These are phyloP conservation scores for Diaperis boleti DNA, from an alignment of 2,888 invertebrate genomes.

Conservation along the genomic window DNA sequence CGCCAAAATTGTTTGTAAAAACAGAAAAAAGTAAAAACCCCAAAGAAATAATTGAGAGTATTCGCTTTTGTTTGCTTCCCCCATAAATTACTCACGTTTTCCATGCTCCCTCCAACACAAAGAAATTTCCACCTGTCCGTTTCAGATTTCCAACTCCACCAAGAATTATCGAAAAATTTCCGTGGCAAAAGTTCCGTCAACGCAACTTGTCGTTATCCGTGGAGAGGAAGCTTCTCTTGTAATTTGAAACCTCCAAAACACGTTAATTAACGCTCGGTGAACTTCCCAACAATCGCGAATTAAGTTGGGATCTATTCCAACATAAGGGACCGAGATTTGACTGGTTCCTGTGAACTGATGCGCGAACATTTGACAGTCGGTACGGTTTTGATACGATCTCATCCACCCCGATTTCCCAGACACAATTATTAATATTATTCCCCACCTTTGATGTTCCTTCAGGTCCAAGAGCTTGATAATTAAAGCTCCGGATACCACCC, in stretches of 20 bases:
- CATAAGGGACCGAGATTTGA: conserved; percentile 32
- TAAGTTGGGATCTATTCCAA: conserved; percentile 30
- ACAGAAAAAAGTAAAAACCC: too few species aligned
- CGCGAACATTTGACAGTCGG: conserved; percentile 36
- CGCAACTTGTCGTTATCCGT: conserved; percentile 12
- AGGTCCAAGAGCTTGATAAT: conserved; percentile 12
- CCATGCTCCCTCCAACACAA: neutral
- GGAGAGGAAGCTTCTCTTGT: conserved; percentile 10
- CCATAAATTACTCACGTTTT: neutral
- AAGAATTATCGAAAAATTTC: conserved; percentile 18
- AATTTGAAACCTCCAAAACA: conserved; percentile 29
- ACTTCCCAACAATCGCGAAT: conserved; percentile 32
- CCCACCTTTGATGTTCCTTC: conserved; percentile 31
- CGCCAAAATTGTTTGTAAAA: too few species aligned
- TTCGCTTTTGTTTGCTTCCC: neutral
- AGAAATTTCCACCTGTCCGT: neutral
- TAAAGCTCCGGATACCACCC: conserved; percentile 8
- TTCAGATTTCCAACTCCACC: neutral
- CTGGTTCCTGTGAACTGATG: conserved; percentile 33
- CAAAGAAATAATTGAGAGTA: too few species aligned
- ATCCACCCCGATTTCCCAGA: conserved; percentile 2
- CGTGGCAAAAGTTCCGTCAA: neutral
- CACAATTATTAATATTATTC: conserved; percentile 29
- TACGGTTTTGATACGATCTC: conserved; percentile 26
- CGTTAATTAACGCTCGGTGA: conserved; percentile 36